Conservation (phyloP, 2,797 vertebrate species). For the Chaetophractus vellerosus region DNA sequence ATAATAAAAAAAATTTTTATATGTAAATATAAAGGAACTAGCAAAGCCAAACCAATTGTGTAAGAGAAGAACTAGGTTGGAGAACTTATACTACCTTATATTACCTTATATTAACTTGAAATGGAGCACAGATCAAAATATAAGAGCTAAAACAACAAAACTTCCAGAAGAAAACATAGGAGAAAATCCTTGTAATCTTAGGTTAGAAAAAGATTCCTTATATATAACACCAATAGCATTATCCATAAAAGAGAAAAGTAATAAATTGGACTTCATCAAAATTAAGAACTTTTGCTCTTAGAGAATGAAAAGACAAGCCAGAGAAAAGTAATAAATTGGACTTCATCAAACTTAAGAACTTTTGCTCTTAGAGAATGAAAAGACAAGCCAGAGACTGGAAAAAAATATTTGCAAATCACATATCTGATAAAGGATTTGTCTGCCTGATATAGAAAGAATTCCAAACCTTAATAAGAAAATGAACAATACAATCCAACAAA, state of each 20-base stretch:
- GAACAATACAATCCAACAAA: neutral
- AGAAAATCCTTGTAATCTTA: slow-evolving; percentile 42
- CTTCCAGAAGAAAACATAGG: slow-evolving; percentile 13
- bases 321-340: neutral
- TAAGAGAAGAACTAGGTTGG: too few relatives aligned
- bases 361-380: too few relatives aligned
- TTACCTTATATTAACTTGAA: neutral
- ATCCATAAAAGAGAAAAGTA: neutral
- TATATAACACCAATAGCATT: neutral
- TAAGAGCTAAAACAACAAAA: neutral
- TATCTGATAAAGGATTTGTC: neutral
- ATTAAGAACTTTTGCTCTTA: too few relatives aligned
- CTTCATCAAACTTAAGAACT: too few relatives aligned
- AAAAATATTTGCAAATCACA: neutral
- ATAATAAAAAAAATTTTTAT: too few relatives aligned
- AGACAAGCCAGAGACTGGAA: too few relatives aligned
- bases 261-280: neutral
- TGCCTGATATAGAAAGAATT: slow-evolving; percentile 9
- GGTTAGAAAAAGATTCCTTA: slow-evolving; percentile 42
- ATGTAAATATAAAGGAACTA: too few relatives aligned
- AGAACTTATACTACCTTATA: too few relatives aligned
- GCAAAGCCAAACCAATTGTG: too few relatives aligned
- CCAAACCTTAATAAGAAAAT: neutral
- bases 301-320: too few relatives aligned
- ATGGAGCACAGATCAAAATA: neutral